A percentile compares a stretch with the other conserved stretches of the same genome.
Conservation (phyloP, 2,888 invertebrate species). For the Microctonus aethiopoides region DNA sequence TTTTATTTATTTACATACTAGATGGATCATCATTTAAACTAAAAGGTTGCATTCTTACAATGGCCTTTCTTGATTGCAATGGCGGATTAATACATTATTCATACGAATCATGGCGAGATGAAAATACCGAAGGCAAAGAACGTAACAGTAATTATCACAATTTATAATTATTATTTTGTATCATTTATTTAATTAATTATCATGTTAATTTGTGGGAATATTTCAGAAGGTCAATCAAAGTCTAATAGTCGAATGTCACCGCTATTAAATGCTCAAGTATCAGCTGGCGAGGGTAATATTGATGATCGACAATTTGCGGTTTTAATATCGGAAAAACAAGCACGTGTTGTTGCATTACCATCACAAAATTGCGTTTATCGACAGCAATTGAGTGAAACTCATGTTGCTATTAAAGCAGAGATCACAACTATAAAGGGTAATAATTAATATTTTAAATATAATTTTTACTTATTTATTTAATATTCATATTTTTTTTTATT, state of each 20-base stretch:
- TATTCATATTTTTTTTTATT: background rate
- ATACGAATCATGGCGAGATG: slow-evolving; percentile 94
- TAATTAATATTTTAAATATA: background rate
- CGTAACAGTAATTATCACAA: slow-evolving; percentile 57
- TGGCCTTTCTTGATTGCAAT: slow-evolving; percentile 96
- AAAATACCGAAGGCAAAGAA: slow-evolving; percentile 73
- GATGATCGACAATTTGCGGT: slow-evolving; percentile 93
- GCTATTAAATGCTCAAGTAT: slow-evolving; percentile 70
- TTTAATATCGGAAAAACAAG: slow-evolving; percentile 94
- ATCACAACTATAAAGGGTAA: slow-evolving; percentile 91
- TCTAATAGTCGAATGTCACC: slow-evolving; percentile 79
- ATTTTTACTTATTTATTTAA: too few relatives aligned
- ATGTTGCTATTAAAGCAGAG: slow-evolving; percentile 95
- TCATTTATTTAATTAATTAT: background rate
- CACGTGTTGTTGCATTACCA: slow-evolving; percentile 91
- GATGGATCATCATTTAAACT: slow-evolving; percentile 97
- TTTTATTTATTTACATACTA: slow-evolving; percentile 54
- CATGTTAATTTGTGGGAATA: background rate
- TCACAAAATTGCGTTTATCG: slow-evolving; percentile 95
- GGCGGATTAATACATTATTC: slow-evolving; percentile 92
- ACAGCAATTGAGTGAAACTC: slow-evolving; percentile 90
- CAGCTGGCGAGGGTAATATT: slow-evolving; percentile 60
- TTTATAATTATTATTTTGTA: slow-evolving; percentile 13
- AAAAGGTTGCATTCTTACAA: slow-evolving; percentile 92
- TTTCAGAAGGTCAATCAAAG: slow-evolving; percentile 57